Evolutionary conservation across 2,113 vertebrate genomes (phyloP), one percentile per base, ranked within the genome.

Genomic region (Ramphastos sulfuratus): DNA sequence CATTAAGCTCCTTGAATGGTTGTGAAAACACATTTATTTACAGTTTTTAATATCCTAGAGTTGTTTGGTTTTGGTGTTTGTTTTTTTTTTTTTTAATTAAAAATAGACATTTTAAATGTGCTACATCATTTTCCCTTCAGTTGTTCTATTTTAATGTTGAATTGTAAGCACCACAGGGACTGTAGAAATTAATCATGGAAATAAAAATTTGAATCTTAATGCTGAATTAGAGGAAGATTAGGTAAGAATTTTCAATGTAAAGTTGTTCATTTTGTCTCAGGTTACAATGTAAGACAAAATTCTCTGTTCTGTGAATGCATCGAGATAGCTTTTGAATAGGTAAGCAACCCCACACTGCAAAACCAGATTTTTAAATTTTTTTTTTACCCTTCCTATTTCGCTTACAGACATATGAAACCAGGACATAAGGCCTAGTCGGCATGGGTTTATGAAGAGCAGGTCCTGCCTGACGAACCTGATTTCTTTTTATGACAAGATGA

Each of bases 21-120:
- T 92, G 35, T 72, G 72, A 91, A 97, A 96, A 91, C 13, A 80
- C 33, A 63, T 48, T 90, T 96, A 86, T 95, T 96, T 95, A 96
- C 17, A 67, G 42, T 84, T 94, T 77, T 70, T 78, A 91, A 90
- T 91, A 94, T 67, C 15, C 24, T 83, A 50, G 33, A 82, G 21
- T 77, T 87, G 30, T 77, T 33, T 52, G 10, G 50, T 44, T 44
- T 44, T 44, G 44, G 14, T 44, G 44, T 44, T 44, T 42, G 42
- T 42, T 42, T 39, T 9, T 18, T 31, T 19, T 59, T 44, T 78
- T 90, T 86, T 89, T 83, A 18, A 87, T 60, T 94, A 90, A 90
- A 94, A 94, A 60, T 56, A 70, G 63, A 31, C 84, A 75, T 89
- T 91, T 91, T 55, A 75, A 77, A 86, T 72, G 19, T 28, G 19